A percentile compares a stretch with the other conserved stretches of the same genome.
These are phyloP conservation scores for Drepanosiphum platanoidis DNA, from an alignment of 2,888 invertebrate species.

Conservation along the genomic window DNA sequence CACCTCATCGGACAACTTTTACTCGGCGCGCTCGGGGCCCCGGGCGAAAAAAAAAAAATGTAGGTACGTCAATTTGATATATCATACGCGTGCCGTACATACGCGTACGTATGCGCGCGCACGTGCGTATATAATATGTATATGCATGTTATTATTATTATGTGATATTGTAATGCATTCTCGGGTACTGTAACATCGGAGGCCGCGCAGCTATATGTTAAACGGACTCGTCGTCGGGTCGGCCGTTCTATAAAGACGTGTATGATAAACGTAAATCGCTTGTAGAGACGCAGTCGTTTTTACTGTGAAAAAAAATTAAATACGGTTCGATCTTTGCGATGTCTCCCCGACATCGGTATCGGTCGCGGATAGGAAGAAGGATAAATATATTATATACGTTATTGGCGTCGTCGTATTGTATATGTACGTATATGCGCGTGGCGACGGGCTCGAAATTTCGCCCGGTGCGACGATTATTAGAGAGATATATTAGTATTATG, in stretches of 20 bases:
- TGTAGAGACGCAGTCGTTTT: too few species aligned
- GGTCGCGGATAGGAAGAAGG: too few species aligned
- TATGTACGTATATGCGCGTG: too few species aligned
- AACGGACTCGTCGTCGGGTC: neutral
- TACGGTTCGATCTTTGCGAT: too few species aligned
- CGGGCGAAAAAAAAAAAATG: conserved; percentile 13
- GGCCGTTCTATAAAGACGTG: neutral
- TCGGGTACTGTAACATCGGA: too few species aligned
- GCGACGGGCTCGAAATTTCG: too few species aligned
- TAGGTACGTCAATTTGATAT: conserved; percentile 22
- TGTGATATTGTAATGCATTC: neutral
- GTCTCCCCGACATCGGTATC: too few species aligned
- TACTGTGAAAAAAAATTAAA: too few species aligned
- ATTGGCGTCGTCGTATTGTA: too few species aligned
- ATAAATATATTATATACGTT: too few species aligned
- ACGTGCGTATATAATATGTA: neutral
- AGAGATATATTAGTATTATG: too few species aligned
- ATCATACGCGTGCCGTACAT: neutral
- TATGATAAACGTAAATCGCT: neutral
- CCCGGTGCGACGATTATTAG: too few species aligned
- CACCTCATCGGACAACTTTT: conserved; percentile 46
- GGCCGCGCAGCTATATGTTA: neutral
- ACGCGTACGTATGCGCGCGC: neutral
- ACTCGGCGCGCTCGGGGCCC: neutral
- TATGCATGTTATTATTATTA: neutral